Evolutionary conservation across 2,113 vertebrate species (phyloP), one percentile per base, ranked within the genome.

Genomic region (Megalops atlanticus): DNA sequence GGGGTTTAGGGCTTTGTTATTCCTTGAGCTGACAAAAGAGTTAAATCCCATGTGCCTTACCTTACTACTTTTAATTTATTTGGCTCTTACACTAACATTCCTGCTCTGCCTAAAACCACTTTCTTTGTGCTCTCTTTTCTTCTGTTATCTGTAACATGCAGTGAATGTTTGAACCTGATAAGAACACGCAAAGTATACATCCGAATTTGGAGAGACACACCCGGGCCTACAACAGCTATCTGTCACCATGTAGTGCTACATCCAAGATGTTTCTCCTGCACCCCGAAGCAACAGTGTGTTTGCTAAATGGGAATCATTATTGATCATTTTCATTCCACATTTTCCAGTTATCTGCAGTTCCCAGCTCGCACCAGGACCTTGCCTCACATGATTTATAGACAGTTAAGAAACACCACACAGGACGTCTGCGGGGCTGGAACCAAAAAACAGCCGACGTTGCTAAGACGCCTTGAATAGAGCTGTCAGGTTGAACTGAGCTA

Each of bases 361-460:
- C 58, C 58, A 64, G 58, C n/a, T 31, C 58, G n/a, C 58, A 64
- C 58, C 58, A 64, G 58, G 58, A 64, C 24, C 31, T 64, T 64
- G 24, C 11, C 58, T 64, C 58, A 31, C n/a, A n/a, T 64, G 58
- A 64, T 64, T 64, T 64, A 64, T 64, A 64, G 8, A 31, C 58
- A 64, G 8, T 64, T 64, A 64, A n/a, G 58, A 27, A 31, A 64
- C 27, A 1, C 58, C 31, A 4, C 31, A 8, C 4, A 64, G 58
- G 31, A 64, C 31, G n/a, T 64, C 58, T n/a, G 31, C 31, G 58
- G 58, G 58, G 58, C n/a, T 64, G 58, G 58, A 24, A 64, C 58
- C 58, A 38, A 21, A 72, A 18, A 36, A 38, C 21, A 35, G 24
- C 35, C 35, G 2, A n/a, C 18, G 38, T 73, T 38, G 35, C 38